These are phyloP conservation scores for Stegophylla sp. DNA, from an alignment of 2,888 invertebrate genomes.

Conservation along the genomic window DNA sequence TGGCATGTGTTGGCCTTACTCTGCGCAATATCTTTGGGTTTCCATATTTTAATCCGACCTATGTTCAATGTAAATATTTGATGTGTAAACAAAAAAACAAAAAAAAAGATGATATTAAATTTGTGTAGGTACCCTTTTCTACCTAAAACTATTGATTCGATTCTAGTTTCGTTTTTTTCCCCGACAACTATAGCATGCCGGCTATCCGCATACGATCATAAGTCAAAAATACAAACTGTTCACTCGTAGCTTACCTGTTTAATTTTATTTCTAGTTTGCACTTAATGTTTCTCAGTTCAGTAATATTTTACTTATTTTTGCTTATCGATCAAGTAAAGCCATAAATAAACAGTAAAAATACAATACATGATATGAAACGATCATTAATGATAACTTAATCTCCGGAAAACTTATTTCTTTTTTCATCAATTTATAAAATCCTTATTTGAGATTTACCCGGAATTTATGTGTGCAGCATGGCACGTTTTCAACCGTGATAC, in stretches of 20 bases:
- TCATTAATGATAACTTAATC: too few relatives aligned
- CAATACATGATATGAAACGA: too few relatives aligned
- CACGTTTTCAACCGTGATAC: background rate
- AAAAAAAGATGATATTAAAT: background rate
- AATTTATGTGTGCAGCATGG: background rate
- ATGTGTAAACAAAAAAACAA: background rate
- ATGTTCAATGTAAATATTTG: background rate
- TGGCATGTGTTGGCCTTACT: constrained; percentile 2
- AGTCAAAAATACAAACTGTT: background rate
- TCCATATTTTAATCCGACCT: background rate
- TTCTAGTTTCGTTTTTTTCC: background rate
- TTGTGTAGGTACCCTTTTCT: background rate
- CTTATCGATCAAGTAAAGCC: too few relatives aligned
- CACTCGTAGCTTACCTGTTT: background rate
- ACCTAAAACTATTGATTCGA: constrained; percentile 1
- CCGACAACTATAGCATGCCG: background rate
- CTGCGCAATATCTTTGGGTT: background rate
- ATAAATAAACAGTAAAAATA: too few relatives aligned
- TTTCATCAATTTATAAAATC: too few relatives aligned
- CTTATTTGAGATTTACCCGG: too few relatives aligned
- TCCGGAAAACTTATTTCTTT: too few relatives aligned
- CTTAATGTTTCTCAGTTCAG: background rate
- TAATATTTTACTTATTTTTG: too few relatives aligned
- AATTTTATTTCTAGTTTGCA: background rate
- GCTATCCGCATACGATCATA: background rate